A percentile compares a stretch with the other conserved stretches of the same genome.
Conservation (phyloP, 2,888 invertebrate genomes). For the Bellardia pandia region DNA sequence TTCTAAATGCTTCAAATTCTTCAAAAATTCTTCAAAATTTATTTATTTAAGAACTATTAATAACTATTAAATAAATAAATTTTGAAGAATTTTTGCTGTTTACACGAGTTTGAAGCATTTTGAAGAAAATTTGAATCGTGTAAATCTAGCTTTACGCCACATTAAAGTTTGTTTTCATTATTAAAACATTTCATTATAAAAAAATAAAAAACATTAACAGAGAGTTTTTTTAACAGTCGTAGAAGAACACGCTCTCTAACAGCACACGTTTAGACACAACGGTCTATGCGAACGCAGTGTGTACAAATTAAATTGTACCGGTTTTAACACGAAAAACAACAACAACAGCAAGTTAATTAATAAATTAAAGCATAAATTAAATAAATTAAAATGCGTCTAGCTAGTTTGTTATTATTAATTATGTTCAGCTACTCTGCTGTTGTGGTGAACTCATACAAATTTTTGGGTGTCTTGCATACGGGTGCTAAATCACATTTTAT, state of each 20-base stretch:
- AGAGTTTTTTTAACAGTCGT: background rate
- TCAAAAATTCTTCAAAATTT: no score
- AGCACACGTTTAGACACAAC: background rate
- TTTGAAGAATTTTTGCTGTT: no score
- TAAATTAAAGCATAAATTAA: background rate
- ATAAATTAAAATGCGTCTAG: slow-evolving; percentile 2
- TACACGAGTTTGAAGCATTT: no score
- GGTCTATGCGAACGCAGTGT: background rate
- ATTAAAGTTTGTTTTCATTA: background rate
- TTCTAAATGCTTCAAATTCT: no score
- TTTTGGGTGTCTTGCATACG: slow-evolving; percentile 77
- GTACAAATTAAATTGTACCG: background rate
- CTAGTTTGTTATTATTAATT: background rate
- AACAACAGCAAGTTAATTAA: background rate
- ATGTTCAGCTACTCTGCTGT: background rate
- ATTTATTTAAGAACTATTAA: no score
- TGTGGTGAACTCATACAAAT: slow-evolving; percentile 75
- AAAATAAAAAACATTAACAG: background rate
- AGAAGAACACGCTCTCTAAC: background rate
- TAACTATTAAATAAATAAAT: no score
- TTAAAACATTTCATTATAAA: background rate
- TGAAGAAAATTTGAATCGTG: no score
- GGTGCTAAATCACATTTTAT: slow-evolving; percentile 79
- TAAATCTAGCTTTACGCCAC: no score
- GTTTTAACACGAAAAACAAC: background rate